Evolutionary conservation across 2,888 invertebrate genomes (phyloP).

Genomic region (Amiota communis): DNA sequence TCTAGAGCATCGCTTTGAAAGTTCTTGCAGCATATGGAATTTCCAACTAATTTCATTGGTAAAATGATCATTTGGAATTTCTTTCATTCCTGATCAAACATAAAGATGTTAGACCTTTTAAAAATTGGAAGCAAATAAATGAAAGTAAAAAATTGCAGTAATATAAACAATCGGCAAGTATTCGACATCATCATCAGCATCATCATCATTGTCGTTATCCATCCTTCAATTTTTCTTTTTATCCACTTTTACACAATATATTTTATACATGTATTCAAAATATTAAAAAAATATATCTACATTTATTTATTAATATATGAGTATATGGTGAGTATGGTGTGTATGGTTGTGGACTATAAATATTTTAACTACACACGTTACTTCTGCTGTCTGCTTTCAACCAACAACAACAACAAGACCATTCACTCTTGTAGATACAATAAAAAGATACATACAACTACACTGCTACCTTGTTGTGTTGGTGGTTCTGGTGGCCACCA

Average conservation of each 20-base stretch:
- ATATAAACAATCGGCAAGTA: constrained; percentile 13
- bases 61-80: too few species aligned
- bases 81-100: too few species aligned
- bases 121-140: not conserved
- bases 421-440: constrained; percentile 17
- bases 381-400: not conserved
- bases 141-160: constrained; percentile 6
- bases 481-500: not conserved
- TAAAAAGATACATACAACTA: not conserved
- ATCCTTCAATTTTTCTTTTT: not conserved
- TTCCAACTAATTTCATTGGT: too few species aligned
- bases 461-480: not conserved
- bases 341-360: constrained; percentile 50
- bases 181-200: not conserved
- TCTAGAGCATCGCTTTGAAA: too few species aligned
- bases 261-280: not conserved
- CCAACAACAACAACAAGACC: constrained; percentile 28
- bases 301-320: constrained; percentile 11
- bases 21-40: too few species aligned
- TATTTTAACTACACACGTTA: constrained; percentile 53
- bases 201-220: not conserved
- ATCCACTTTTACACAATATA: not conserved
- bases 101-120: not conserved
- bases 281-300: constrained; percentile 20
- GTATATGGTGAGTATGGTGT: not conserved